A percentile compares a stretch with the other conserved stretches of the same genome.
Evolutionary conservation across 2,888 invertebrate genomes (phyloP).

Genomic region (Thecocarcelia acutangulata): DNA sequence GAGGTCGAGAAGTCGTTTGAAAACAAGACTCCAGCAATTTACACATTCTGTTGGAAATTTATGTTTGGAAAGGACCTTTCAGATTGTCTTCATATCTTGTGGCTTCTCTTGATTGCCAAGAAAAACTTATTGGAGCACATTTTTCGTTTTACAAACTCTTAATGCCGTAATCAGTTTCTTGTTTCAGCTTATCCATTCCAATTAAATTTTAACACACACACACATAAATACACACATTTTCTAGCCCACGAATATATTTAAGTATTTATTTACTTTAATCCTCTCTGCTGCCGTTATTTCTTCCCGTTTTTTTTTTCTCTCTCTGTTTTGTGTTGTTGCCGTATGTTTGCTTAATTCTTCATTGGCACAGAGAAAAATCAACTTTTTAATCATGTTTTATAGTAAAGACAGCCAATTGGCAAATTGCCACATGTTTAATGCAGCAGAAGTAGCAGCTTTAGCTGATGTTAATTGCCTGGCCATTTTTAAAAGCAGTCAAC

Average conservation of each 20-base stretch:
- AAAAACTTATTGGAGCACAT: constrained; percentile 53
- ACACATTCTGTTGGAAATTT: not conserved
- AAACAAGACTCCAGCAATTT: not conserved
- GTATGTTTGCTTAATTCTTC: constrained; percentile 13
- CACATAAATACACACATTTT: not conserved
- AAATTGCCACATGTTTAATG: constrained; percentile 68
- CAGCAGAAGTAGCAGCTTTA: constrained; percentile 57
- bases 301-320: not conserved
- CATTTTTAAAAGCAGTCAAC: constrained; percentile 65
- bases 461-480: constrained; percentile 68
- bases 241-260: not conserved
- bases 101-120: constrained; percentile 46
- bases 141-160: not conserved
- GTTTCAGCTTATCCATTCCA: constrained; percentile 3
- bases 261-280: constrained; percentile 50
- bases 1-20: not conserved
- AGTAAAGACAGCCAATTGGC: constrained; percentile 65
- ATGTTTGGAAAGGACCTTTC: not conserved
- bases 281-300: not conserved
- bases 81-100: constrained; percentile 11
- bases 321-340: not conserved
- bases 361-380: not conserved
- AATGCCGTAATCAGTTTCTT: no score
- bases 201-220: constrained; percentile 18
- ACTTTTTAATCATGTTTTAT: constrained; percentile 56